Evolutionary conservation across 2,113 vertebrate species (phyloP).

Genomic region (Lycocorax pyrrhopterus): DNA sequence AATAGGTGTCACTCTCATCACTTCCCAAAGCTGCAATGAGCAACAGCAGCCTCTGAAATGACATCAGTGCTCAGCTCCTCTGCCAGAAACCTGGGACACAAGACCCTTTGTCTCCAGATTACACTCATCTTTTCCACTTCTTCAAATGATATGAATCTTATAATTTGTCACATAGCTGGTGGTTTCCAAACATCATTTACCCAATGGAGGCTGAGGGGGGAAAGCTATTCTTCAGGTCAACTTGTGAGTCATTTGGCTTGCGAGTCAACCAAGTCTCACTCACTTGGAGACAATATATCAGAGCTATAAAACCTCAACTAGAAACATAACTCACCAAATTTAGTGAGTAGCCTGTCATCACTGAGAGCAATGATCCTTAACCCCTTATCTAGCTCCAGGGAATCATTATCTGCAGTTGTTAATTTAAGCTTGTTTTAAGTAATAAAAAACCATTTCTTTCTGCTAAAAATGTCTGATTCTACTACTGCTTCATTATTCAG

Average conservation of each 20-base stretch:
- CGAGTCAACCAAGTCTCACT: slow-evolving; percentile 31
- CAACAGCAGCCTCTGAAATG: neutral
- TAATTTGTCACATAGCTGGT: neutral
- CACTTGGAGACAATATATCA: slow-evolving; percentile 40
- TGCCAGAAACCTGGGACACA: neutral
- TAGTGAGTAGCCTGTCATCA: slow-evolving; percentile 43
- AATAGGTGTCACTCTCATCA: neutral
- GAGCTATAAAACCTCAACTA: slow-evolving; percentile 32
- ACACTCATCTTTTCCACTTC: slow-evolving; percentile 5
- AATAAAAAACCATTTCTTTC: neutral
- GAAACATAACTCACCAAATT: slow-evolving; percentile 33
- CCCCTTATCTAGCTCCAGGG: slow-evolving; percentile 48
- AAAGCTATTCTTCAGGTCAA: neutral
- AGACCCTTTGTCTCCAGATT: neutral
- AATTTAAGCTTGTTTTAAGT: slow-evolving; percentile 43
- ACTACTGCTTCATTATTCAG: neutral
- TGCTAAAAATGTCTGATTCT: neutral
- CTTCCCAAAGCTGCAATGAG: neutral
- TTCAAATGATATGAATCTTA: neutral
- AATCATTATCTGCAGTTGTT: slow-evolving; percentile 45
- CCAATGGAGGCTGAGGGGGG: neutral
- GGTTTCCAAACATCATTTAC: slow-evolving; percentile 3
- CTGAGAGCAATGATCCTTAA: slow-evolving; percentile 45
- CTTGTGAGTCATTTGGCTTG: slow-evolving; percentile 34
- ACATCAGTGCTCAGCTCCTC: neutral